Conservation (phyloP, 2,797 vertebrate genomes). For the Simalia tracyae region DNA sequence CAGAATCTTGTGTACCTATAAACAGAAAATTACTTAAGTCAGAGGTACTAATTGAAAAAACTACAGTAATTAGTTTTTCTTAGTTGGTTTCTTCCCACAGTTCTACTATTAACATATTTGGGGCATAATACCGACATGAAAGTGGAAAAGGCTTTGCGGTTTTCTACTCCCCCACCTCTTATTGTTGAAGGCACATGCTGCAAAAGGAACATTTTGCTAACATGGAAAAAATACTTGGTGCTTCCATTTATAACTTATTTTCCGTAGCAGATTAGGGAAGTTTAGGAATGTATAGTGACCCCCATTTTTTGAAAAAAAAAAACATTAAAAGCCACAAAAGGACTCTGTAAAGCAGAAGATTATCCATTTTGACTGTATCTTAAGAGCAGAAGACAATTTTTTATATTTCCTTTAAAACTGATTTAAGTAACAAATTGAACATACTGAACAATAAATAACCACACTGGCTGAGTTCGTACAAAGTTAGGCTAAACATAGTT, state of each 20-base stretch:
- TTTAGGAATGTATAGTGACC: neutral
- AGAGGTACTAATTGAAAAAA: neutral
- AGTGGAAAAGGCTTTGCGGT: neutral
- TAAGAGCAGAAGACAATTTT: neutral
- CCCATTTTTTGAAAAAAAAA: neutral
- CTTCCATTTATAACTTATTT: neutral
- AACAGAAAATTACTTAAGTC: neutral
- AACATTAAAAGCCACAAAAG: constrained; percentile 7
- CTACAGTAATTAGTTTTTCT: neutral
- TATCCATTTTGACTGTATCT: neutral
- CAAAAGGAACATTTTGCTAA: neutral
- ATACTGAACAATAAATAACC: neutral
- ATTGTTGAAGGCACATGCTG: neutral
- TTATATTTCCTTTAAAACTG: neutral
- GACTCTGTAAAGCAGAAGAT: neutral
- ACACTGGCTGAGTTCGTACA: neutral
- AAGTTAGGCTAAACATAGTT: neutral
- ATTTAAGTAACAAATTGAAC: neutral
- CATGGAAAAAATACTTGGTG: neutral
- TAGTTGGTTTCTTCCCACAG: neutral
- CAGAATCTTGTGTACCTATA: neutral
- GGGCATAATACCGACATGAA: neutral
- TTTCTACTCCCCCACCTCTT: neutral
- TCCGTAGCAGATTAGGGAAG: neutral
- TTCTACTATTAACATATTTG: neutral